Percentiles rank a stretch among this genome's conserved stretches.
Evolutionary conservation across 2,797 vertebrate species (phyloP).

Genomic region (Lagocephalus sceleratus): DNA sequence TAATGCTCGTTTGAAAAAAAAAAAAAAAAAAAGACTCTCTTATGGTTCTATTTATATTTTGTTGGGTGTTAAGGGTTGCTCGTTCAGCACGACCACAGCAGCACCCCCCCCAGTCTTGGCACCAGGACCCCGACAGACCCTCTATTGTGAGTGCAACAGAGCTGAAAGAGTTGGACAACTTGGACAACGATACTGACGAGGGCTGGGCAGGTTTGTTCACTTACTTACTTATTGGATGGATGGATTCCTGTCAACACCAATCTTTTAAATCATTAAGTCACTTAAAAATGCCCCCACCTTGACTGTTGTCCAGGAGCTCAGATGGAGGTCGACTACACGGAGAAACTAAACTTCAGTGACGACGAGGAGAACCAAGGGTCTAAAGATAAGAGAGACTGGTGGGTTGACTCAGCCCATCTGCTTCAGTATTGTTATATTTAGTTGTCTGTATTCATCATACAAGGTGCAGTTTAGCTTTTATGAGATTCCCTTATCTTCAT

Average conservation of each 20-base stretch:
- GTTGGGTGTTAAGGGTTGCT: constrained; percentile 69
- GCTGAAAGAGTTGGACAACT: constrained; percentile 96
- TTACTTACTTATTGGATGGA: neutral
- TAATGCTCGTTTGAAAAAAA: no score
- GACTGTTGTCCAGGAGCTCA: constrained; percentile 84
- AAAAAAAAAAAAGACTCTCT: no score
- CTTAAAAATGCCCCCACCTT: neutral
- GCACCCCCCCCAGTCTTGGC: constrained; percentile 81
- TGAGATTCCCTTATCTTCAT: no score
- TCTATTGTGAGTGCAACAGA: constrained; percentile 95
- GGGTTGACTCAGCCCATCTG: constrained; percentile 34
- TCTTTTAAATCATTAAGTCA: neutral
- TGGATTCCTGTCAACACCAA: neutral
- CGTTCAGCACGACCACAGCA: constrained; percentile 75
- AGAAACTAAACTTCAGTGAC: constrained; percentile 98
- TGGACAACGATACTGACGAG: constrained; percentile 95
- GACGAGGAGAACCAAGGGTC: constrained; percentile 92
- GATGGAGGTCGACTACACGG: constrained; percentile 98
- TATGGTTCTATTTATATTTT: neutral
- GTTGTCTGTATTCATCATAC: no score
- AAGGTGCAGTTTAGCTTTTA: no score
- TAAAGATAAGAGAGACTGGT: constrained; percentile 91
- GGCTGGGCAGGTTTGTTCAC: constrained; percentile 92
- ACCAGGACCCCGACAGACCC: constrained; percentile 88
- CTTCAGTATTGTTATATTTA: neutral